Base-by-base conservation (phyloP, 2,888 invertebrate species). In the Tholera decimalis region DNA sequence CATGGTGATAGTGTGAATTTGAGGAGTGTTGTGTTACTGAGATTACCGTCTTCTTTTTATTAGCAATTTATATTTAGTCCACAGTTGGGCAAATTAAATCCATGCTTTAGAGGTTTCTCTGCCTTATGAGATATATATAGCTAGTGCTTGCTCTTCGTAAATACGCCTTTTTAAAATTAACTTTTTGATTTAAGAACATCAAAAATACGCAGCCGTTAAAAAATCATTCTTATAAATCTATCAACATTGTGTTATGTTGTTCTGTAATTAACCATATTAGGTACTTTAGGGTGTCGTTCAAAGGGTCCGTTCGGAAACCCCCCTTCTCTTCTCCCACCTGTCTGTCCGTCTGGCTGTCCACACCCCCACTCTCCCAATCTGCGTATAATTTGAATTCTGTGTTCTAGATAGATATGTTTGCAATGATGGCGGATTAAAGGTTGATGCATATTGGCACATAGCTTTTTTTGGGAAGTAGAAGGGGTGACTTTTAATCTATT, bases 211-310 rank as follows among this genome's bases (percentile, higher is more conserved):
- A 18, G 18, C 13, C 30, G n/a, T 33, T 7, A 33, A 22, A 46
- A 41, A 8, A 43, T 39, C 18, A 49, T 1, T 13, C 50, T 15
- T 15, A 22, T 37, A 9, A 1, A 39, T 50, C 50, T 63, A 28
- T 75, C 51, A 46, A 59, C 46, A 56, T 51, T 47, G 33, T 41
- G 37, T 51, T 69, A 58, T 55, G 57, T 75, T 75, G 62, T 56
- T 55, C 35, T 41, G 51, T 73, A 76, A 73, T 73, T 73, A 76
- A 70, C 56, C 59, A 76, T 76, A 64, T 73, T 59, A 74, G 33
- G 39, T 59, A 35, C 47, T 69, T 51, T 44, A 37, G 73, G 59
- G 59, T 41, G 59, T 54, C 44, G 1, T 41, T 71, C 39, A 64
- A 71, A 73, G 72, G 65, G 77, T 35, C 54, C 51, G 35, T 33